Evolutionary conservation across 1,140 invertebrate genomes (phyloP).

Genomic region (Rhynchophorus ferrugineus): DNA sequence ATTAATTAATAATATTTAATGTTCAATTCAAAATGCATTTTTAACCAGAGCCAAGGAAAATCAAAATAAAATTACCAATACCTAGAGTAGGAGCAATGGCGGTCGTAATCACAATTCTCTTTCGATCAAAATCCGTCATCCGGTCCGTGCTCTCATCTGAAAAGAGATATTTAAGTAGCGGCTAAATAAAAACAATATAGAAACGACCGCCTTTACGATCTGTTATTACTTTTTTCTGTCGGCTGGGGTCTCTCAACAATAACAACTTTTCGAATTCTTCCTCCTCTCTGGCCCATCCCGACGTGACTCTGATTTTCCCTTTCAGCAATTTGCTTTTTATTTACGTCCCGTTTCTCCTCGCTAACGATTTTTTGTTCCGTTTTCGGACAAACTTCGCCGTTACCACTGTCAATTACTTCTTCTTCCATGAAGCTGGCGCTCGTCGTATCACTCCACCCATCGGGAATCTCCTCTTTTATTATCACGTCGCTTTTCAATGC

Average conservation of each 20-base stretch:
- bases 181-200: background rate
- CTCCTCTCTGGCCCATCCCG: background rate
- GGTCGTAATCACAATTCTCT: background rate
- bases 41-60: no score
- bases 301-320: background rate
- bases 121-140: background rate
- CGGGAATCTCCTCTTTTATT: conserved; percentile 4
- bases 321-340: conserved; percentile 5
- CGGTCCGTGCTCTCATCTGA: background rate
- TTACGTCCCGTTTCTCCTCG: conserved; percentile 1
- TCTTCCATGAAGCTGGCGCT: background rate
- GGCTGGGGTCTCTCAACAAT: background rate
- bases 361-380: conserved; percentile 1
- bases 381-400: background rate
- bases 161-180: background rate
- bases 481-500: background rate
- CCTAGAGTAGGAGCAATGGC: no score
- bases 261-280: background rate
- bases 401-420: conserved; percentile 5
- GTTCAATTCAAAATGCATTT: no score
- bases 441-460: conserved; percentile 3
- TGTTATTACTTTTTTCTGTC: background rate
- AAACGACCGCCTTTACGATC: background rate
- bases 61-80: no score
- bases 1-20: no score